These are phyloP conservation scores for Eubucco bourcierii DNA, from an alignment of 2,113 vertebrate genomes.

Conservation along the genomic window DNA sequence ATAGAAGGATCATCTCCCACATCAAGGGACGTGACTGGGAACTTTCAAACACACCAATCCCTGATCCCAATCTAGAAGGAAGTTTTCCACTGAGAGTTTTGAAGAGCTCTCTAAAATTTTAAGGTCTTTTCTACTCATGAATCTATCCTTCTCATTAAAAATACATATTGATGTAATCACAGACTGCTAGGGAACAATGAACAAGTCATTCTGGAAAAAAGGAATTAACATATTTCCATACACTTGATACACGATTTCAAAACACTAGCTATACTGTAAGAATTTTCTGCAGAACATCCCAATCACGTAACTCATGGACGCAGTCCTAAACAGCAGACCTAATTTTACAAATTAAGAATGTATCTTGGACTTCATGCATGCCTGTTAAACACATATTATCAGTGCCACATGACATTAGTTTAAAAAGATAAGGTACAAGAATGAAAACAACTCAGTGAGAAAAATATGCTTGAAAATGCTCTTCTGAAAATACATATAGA, in stretches of 20 bases:
- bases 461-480: neutral
- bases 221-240: neutral
- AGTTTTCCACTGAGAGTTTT: neutral
- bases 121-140: neutral
- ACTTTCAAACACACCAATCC: accelerated
- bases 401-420: neutral
- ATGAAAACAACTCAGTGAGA: neutral
- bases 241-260: neutral
- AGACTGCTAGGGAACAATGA: neutral
- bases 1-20: neutral
- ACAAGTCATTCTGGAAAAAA: neutral
- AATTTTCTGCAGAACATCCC: neutral
- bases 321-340: neutral
- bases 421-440: neutral
- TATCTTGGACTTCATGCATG: neutral
- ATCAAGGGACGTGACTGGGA: neutral
- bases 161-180: neutral
- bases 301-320: neutral
- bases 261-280: neutral
- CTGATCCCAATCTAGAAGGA: neutral
- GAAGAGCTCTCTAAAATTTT: neutral
- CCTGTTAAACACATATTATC: neutral
- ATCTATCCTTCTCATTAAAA: neutral
- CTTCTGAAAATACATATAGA: neutral
- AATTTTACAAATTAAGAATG: neutral